A percentile compares a stretch with the other conserved stretches of the same genome.
Evolutionary conservation across 2,113 vertebrate species (phyloP).

Genomic region (Carassius carassius): DNA sequence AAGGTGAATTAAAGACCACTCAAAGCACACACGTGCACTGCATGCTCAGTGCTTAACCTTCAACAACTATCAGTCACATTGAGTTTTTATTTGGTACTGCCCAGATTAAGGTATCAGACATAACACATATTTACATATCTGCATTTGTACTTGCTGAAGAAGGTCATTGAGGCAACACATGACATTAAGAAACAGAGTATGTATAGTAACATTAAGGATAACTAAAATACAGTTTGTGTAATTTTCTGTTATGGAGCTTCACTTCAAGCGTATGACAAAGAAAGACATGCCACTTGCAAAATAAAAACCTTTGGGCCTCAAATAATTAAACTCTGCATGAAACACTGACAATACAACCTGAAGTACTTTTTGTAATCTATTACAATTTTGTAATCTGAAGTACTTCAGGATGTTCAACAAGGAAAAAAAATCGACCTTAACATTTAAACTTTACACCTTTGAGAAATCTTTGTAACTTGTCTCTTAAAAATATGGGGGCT

Average conservation of each 20-base stretch:
- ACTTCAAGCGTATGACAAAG: not conserved
- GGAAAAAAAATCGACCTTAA: not conserved
- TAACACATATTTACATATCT: not conserved
- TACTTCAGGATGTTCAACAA: not conserved
- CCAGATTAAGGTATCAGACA: not conserved
- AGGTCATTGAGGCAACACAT: not conserved
- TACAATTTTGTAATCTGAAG: not conserved
- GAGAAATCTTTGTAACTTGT: not conserved
- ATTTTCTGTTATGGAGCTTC: not conserved
- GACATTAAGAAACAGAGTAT: not conserved
- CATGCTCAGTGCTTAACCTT: slow-evolving; percentile 31
- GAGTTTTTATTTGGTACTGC: not conserved
- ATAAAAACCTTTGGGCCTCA: not conserved
- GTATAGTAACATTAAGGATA: not conserved
- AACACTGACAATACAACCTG: not conserved
- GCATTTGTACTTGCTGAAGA: not conserved
- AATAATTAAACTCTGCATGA: not conserved
- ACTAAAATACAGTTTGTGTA: not conserved
- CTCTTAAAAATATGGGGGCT: not conserved
- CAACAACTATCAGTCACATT: not conserved
- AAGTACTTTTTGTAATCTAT: no score
- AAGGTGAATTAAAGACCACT: not conserved
- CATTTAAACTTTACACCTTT: not conserved
- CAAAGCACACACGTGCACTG: slow-evolving; percentile 21
- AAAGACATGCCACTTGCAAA: not conserved